These are phyloP conservation scores for Euschistus heros DNA, from an alignment of 1,140 invertebrate genomes.

Conservation along the genomic window DNA sequence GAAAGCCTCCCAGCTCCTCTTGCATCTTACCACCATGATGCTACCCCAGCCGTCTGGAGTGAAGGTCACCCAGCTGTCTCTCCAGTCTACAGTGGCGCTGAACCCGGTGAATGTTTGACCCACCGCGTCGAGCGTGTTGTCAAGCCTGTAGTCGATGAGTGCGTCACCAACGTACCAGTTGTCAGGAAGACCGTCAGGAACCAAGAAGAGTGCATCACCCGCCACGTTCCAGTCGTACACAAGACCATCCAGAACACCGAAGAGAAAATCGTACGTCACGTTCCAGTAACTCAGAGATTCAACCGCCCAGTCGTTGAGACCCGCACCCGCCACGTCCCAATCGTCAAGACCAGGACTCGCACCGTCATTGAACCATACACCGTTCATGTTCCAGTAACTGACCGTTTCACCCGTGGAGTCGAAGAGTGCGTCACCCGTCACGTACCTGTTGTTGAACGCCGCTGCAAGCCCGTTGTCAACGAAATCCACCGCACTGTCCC, in stretches of 20 bases:
- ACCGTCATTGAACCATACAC: slow-evolving; percentile 15
- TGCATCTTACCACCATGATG: not conserved
- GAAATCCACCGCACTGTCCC: slow-evolving; percentile 10
- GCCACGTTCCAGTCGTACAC: slow-evolving; percentile 20
- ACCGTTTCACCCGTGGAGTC: not conserved
- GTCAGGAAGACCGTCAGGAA: not conserved
- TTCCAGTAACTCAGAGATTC: slow-evolving; percentile 10
- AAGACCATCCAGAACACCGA: slow-evolving; percentile 8
- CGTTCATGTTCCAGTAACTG: slow-evolving; percentile 19
- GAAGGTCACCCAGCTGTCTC: not conserved
- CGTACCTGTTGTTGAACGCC: slow-evolving; percentile 16
- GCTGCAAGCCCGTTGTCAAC: slow-evolving; percentile 15
- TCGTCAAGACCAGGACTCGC: slow-evolving; percentile 1
- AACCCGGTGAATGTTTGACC: slow-evolving; percentile 3
- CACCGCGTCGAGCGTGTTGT: slow-evolving; percentile 18
- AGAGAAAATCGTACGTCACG: slow-evolving; percentile 12
- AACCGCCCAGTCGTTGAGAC: not conserved
- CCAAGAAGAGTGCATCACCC: not conserved
- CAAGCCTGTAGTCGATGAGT: slow-evolving; percentile 24
- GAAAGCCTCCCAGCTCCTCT: not conserved
- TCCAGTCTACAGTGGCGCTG: not conserved
- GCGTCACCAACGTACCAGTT: slow-evolving; percentile 13
- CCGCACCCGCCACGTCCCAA: slow-evolving; percentile 3
- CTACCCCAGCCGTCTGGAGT: not conserved
- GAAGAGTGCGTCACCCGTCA: slow-evolving; percentile 14